Conservation (phyloP, 2,113 vertebrate genomes). For the Mormyrus lacerda region DNA sequence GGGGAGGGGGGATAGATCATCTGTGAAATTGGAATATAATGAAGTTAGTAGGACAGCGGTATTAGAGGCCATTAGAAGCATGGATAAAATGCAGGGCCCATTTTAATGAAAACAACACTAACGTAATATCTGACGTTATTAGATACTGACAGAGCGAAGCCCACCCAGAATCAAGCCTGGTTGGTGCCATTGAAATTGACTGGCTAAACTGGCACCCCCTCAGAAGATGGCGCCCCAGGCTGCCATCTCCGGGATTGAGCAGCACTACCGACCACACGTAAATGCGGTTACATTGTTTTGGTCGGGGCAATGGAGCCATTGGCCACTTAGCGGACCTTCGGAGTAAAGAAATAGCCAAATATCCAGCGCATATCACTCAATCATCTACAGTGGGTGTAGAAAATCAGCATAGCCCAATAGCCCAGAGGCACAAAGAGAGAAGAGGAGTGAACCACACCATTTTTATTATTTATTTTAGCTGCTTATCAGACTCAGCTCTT, state of each 20-base stretch:
- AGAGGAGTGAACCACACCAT: not conserved
- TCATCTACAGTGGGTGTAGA: not conserved
- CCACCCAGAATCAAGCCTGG: not conserved
- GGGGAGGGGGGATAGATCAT: not conserved
- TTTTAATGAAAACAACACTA: not conserved
- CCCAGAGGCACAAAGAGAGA: not conserved
- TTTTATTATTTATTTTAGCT: not conserved
- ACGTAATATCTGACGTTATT: not conserved
- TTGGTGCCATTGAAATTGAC: not conserved
- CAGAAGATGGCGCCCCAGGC: not conserved
- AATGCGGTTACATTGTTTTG: not conserved
- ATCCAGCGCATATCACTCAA: not conserved
- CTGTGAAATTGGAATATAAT: slow-evolving; percentile 14
- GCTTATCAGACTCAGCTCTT: not conserved
- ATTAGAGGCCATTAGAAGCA: not conserved
- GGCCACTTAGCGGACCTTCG: not conserved
- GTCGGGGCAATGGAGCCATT: not conserved
- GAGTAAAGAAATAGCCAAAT: not conserved
- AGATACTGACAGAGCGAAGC: not conserved
- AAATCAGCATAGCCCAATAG: not conserved
- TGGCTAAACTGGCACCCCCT: not conserved
- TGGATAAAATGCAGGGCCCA: not conserved
- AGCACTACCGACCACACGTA: not conserved
- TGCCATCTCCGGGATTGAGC: not conserved
- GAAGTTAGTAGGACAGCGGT: not conserved